phyloP scores from a whole-genome alignment of 2,888 invertebrate genomes.

The Halictus ligatus region DNA sequence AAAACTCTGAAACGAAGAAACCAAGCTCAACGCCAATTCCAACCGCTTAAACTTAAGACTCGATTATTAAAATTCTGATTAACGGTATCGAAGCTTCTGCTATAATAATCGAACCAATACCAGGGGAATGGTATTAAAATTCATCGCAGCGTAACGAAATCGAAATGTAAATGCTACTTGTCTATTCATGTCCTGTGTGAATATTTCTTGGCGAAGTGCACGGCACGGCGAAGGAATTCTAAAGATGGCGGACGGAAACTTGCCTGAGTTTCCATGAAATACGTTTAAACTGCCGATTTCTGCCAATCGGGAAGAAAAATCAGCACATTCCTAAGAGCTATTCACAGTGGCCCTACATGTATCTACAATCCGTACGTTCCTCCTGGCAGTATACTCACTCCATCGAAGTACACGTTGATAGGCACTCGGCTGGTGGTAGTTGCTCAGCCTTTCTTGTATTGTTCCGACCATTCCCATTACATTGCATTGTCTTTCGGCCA shows the following conservation, averaged over 20 bases:
- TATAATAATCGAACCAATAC: background rate
- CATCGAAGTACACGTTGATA: conserved; percentile 47
- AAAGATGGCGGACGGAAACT: conserved; percentile 4
- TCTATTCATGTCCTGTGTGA: background rate
- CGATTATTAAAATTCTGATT: background rate
- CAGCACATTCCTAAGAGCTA: conserved; percentile 26
- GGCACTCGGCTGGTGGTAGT: conserved; percentile 57
- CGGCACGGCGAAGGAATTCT: background rate
- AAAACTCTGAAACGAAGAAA: background rate
- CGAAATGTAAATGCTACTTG: conserved; percentile 4
- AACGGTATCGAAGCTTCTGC: background rate
- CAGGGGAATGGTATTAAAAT: background rate
- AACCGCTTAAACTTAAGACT: background rate
- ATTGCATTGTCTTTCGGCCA: conserved; percentile 73
- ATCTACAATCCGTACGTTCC: conserved; percentile 40
- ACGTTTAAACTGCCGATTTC: conserved; percentile 12
- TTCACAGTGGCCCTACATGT: conserved; percentile 18
- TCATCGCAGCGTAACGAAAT: background rate
- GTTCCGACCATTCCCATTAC: conserved; percentile 71
- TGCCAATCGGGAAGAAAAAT: conserved; percentile 18
- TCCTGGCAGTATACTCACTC: conserved; percentile 33
- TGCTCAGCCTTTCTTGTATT: conserved; percentile 62
- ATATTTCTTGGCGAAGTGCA: conserved; percentile 8
- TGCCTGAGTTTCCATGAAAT: background rate
- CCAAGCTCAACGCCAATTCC: background rate